Conservation (phyloP, 2,797 vertebrate genomes). For the Cossypha niveicapilla region DNA sequence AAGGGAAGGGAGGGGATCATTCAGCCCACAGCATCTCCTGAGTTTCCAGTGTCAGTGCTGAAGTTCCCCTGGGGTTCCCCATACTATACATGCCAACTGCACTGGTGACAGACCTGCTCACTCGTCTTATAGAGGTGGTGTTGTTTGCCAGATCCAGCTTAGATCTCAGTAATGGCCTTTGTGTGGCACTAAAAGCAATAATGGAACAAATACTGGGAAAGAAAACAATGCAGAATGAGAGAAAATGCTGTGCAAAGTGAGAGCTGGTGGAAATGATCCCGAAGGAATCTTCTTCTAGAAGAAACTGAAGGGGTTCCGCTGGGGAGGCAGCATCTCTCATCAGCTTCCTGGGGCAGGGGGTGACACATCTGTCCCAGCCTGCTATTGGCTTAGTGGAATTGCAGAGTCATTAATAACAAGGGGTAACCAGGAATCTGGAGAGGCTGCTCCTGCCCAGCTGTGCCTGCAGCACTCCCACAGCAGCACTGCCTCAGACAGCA, state of each 20-base stretch:
- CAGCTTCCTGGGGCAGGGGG: background rate
- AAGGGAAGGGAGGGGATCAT: background rate
- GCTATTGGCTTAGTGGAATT: background rate
- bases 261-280: background rate
- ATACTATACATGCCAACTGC: background rate
- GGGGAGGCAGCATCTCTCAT: background rate
- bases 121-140: background rate
- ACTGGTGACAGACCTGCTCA: background rate
- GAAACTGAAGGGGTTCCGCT: rapidly evolving
- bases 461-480: background rate
- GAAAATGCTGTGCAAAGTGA: background rate
- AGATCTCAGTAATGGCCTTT: background rate
- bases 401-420: background rate
- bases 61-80: background rate
- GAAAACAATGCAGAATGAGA: background rate
- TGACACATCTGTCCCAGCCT: background rate
- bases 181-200: background rate
- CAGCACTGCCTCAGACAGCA: background rate
- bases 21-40: background rate
- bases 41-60: background rate
- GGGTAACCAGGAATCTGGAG: background rate
- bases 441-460: background rate
- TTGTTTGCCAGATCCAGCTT: background rate
- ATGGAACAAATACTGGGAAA: background rate
- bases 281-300: background rate